Evolutionary conservation across 2,888 invertebrate species (phyloP).

Genomic region (Dioctria rufipes): DNA sequence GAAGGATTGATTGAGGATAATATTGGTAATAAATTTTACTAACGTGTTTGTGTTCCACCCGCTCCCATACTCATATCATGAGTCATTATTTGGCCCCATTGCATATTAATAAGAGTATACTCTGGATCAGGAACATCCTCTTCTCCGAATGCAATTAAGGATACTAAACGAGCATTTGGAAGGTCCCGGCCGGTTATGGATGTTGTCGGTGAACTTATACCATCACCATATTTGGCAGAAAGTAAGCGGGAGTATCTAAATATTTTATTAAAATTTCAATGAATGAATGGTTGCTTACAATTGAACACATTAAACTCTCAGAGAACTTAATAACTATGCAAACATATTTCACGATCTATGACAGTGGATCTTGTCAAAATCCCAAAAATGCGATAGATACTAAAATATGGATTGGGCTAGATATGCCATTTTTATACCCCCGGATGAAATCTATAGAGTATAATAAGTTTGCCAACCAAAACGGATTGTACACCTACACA

Average conservation of each 20-base stretch:
- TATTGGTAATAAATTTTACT: constrained; percentile 65
- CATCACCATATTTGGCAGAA: constrained; percentile 72
- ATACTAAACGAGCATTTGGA: constrained; percentile 81
- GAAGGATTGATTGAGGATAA: background rate
- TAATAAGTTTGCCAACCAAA: no score
- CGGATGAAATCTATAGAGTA: no score
- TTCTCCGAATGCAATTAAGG: constrained; percentile 81
- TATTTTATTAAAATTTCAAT: background rate
- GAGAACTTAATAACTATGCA: no score
- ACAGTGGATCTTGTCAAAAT: no score
- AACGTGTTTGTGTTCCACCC: constrained; percentile 80
- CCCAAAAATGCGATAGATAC: no score
- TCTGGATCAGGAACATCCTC: constrained; percentile 79
- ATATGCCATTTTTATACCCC: no score
- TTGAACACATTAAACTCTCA: no score
- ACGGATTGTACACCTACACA: no score
- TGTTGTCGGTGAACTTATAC: constrained; percentile 75
- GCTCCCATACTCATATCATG: constrained; percentile 75
- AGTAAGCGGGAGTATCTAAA: constrained; percentile 70
- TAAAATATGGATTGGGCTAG: no score
- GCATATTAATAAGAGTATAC: constrained; percentile 81
- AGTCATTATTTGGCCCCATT: constrained; percentile 77
- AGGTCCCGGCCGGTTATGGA: constrained; percentile 78
- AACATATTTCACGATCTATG: no score
- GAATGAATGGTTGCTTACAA: no score